Percentiles rank a stretch among this genome's conserved stretches.
Conservation (phyloP, 2,797 vertebrate species). For the Naso thynnoides region DNA sequence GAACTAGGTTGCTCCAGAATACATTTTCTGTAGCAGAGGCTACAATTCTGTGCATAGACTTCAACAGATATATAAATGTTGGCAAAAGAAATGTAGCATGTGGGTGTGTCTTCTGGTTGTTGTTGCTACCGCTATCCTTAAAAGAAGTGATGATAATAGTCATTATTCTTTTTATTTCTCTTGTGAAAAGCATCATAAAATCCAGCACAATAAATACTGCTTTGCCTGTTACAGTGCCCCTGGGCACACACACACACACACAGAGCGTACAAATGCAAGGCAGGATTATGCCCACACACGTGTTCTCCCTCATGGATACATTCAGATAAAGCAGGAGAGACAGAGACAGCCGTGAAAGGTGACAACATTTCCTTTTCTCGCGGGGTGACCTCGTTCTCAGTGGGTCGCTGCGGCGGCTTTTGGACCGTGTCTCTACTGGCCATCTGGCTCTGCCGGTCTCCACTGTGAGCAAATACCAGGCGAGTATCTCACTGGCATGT, state of each 20-base stretch:
- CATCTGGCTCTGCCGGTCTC: constrained; percentile 74
- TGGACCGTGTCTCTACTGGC: constrained; percentile 66
- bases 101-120: neutral
- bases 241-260: constrained; percentile 16
- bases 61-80: neutral
- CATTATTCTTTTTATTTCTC: constrained; percentile 4
- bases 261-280: constrained; percentile 21
- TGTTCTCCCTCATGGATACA: constrained; percentile 38
- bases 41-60: neutral
- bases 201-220: neutral
- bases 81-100: constrained; percentile 1
- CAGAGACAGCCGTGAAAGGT: constrained; percentile 55
- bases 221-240: neutral
- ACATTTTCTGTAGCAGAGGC: neutral
- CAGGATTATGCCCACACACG: constrained; percentile 43
- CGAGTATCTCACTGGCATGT: constrained; percentile 64
- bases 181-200: constrained; percentile 27
- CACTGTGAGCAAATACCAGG: constrained; percentile 64
- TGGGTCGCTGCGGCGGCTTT: constrained; percentile 50
- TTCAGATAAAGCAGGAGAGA: constrained; percentile 28
- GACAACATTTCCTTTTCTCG: constrained; percentile 68
- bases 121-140: neutral
- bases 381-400: constrained; percentile 72
- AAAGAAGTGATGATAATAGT: constrained; percentile 1
- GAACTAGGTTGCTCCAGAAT: neutral